Percentiles rank a stretch among this genome's conserved stretches.
These are phyloP conservation scores for Tyria jacobaeae DNA, from an alignment of 2,888 invertebrate genomes.

Conservation along the genomic window DNA sequence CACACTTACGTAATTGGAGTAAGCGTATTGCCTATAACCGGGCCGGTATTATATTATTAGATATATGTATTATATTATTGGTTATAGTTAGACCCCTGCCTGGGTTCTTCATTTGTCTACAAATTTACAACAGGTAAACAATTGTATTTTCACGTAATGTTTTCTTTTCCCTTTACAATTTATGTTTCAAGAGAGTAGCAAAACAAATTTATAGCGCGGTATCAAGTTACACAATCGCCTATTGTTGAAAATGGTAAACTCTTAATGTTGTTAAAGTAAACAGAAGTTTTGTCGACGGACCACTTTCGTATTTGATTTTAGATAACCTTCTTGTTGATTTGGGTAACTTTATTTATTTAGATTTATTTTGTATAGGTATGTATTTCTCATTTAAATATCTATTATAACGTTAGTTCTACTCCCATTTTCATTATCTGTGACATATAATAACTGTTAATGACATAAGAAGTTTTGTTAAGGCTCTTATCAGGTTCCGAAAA, in stretches of 20 bases:
- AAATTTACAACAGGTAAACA: not conserved
- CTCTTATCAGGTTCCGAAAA: no score
- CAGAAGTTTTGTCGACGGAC: conserved; percentile 41
- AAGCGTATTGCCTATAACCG: no score
- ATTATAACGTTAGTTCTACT: not conserved
- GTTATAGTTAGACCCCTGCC: no score
- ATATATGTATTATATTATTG: no score
- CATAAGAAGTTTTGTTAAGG: no score
- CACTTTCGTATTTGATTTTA: conserved; percentile 46
- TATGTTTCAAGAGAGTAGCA: not conserved
- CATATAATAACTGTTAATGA: no score
- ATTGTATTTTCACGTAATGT: not conserved
- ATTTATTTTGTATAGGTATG: conserved; percentile 20
- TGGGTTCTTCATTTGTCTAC: no score
- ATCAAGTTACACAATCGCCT: conserved; percentile 35
- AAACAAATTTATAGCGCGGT: conserved; percentile 15
- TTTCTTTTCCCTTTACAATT: not conserved
- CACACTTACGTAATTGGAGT: no score
- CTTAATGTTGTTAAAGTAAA: conserved; percentile 41
- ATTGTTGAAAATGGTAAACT: conserved; percentile 43
- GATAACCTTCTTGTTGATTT: conserved; percentile 42
- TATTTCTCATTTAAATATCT: conserved; percentile 11
- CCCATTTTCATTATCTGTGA: not conserved
- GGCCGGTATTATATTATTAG: no score
- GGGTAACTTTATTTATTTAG: conserved; percentile 28